Percentiles rank a stretch among this genome's conserved stretches.
Evolutionary conservation across 2,888 invertebrate genomes (phyloP).

Genomic region (Bombylius major): DNA sequence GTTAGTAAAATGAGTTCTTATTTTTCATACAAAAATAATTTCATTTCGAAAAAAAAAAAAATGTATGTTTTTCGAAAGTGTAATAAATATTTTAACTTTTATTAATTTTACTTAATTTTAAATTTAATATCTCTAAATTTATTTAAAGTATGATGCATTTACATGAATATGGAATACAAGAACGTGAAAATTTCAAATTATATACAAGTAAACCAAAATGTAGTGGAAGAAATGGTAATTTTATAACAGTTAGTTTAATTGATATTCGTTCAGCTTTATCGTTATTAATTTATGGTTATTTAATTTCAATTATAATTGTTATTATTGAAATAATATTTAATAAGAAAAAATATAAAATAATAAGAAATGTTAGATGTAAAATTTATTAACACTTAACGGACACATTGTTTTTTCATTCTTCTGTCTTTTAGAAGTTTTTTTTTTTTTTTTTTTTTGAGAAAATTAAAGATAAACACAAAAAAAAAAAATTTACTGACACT

Average conservation of each 20-base stretch:
- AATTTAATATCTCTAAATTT: slow-evolving; percentile 10
- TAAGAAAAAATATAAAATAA: neutral
- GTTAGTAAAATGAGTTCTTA: too few species aligned
- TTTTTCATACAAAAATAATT: too few species aligned
- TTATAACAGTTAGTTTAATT: slow-evolving; percentile 48
- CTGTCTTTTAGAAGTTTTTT: too few species aligned
- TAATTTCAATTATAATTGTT: slow-evolving; percentile 28
- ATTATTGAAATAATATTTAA: slow-evolving; percentile 26
- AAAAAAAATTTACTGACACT: too few species aligned
- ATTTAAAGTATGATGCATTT: slow-evolving; percentile 10
- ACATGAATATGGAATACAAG: slow-evolving; percentile 46
- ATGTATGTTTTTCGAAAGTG: too few species aligned
- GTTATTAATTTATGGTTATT: slow-evolving; percentile 35
- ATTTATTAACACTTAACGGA: slow-evolving; percentile 1
- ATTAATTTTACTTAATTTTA: neutral
- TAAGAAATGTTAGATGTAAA: neutral
- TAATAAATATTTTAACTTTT: neutral
- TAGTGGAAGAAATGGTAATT: slow-evolving; percentile 34
- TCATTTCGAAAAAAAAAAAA: too few species aligned
- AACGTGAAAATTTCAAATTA: slow-evolving; percentile 41
- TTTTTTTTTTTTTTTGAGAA: too few species aligned
- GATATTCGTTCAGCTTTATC: slow-evolving; percentile 45
- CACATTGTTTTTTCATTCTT: slow-evolving; percentile 11
- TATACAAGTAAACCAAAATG: slow-evolving; percentile 50
- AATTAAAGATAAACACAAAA: too few species aligned